These are phyloP conservation scores for Neria commutata DNA, from an alignment of 2,888 invertebrate species.

Conservation along the genomic window DNA sequence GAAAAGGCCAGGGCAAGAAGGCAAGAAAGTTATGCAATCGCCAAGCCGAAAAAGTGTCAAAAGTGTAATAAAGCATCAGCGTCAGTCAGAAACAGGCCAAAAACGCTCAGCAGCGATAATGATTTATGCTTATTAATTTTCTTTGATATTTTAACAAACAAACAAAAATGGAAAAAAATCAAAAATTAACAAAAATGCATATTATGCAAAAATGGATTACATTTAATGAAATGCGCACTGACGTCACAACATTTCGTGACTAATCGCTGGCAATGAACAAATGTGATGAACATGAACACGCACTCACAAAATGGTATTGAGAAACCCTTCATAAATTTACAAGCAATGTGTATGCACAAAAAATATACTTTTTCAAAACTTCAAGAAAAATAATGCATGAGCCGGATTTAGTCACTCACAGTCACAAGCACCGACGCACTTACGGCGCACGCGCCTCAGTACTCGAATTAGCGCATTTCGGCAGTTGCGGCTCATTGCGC, in stretches of 20 bases:
- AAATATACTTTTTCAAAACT: background rate
- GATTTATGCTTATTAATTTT: background rate
- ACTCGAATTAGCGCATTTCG: background rate
- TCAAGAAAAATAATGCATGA: background rate
- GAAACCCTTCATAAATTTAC: background rate
- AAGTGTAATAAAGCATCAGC: background rate
- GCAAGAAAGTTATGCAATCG: background rate
- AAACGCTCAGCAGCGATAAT: background rate
- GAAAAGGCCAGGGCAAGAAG: too few species aligned
- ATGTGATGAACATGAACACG: too few species aligned
- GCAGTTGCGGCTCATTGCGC: too few species aligned
- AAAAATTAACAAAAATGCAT: background rate
- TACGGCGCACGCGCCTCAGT: background rate
- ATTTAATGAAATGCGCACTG: background rate
- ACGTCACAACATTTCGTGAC: conserved; percentile 1
- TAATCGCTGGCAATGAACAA: background rate
- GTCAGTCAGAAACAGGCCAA: background rate
- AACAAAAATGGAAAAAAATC: background rate
- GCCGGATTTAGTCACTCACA: background rate
- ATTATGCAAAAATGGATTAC: background rate
- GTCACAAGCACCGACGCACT: too few species aligned
- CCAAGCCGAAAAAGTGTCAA: background rate
- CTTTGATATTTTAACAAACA: background rate
- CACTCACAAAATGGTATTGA: background rate
- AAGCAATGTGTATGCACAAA: background rate